These are phyloP conservation scores for Acanthosepion pharaonis DNA, from an alignment of 2,888 invertebrate species.

Conservation along the genomic window DNA sequence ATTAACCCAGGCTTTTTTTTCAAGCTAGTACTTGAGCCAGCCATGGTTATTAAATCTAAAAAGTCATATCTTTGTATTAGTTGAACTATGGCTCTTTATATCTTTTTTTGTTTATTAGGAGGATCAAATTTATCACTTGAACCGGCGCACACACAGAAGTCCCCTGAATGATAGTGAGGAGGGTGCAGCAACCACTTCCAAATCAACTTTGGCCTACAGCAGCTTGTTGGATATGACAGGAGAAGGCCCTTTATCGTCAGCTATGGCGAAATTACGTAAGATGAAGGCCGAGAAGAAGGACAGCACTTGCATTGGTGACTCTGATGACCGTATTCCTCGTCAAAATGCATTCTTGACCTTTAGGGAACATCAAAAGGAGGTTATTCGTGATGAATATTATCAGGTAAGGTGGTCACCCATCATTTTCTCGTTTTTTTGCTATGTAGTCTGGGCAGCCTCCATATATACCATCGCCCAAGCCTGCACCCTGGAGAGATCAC, in stretches of 20 bases:
- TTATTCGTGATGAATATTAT: constrained; percentile 66
- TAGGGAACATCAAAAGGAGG: constrained; percentile 65
- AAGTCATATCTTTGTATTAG: too few relatives aligned
- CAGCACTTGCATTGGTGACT: constrained; percentile 57
- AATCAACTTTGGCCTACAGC: constrained; percentile 35
- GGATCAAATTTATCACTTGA: constrained; percentile 60
- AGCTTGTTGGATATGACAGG: background rate
- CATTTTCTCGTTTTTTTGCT: background rate
- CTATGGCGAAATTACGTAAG: constrained; percentile 50
- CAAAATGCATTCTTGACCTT: constrained; percentile 70
- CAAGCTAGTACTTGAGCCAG: too few relatives aligned
- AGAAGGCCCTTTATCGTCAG: constrained; percentile 24
- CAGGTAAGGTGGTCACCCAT: constrained; percentile 57
- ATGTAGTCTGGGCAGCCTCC: too few relatives aligned
- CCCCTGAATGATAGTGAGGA: background rate
- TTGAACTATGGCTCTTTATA: background rate
- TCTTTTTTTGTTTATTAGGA: constrained; percentile 56
- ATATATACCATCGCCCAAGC: too few relatives aligned
- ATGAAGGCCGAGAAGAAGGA: constrained; percentile 59
- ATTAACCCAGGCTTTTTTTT: too few relatives aligned
- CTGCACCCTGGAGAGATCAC: too few relatives aligned
- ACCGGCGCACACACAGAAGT: background rate
- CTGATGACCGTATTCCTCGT: constrained; percentile 65
- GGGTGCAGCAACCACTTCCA: background rate
- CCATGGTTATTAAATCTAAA: too few relatives aligned